Conservation (phyloP, 2,113 vertebrate genomes). For the Vidua chalybeata region DNA sequence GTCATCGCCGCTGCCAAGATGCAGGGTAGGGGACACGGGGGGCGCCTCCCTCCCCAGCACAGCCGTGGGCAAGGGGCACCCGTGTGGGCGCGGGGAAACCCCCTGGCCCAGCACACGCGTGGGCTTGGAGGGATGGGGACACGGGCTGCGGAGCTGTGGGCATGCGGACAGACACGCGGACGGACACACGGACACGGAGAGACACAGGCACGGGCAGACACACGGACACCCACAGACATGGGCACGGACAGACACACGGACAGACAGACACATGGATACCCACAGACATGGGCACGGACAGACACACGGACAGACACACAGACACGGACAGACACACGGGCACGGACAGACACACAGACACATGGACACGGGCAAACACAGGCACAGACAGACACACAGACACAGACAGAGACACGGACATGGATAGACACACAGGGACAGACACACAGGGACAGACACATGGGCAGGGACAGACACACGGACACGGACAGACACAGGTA, state of each 20-base stretch:
- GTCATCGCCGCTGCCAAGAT: conserved; percentile 92
- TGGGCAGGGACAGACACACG: not conserved
- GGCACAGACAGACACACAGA: too few relatives aligned
- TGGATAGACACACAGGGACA: not conserved
- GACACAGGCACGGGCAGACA: not conserved
- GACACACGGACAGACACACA: too few relatives aligned
- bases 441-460: too few relatives aligned
- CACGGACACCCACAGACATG: too few relatives aligned
- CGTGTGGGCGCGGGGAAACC: rapidly evolving
- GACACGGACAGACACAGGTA: too few relatives aligned
- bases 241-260: too few relatives aligned
- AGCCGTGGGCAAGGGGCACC: rapidly evolving
- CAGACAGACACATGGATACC: not conserved
- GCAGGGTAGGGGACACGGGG: conserved; percentile 82
- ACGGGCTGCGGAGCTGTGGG: not conserved
- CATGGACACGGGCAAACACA: too few relatives aligned
- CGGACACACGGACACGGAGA: too few relatives aligned
- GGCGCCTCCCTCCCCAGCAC: not conserved
- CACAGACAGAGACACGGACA: too few relatives aligned
- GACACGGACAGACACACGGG: not conserved
- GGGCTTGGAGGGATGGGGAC: rapidly evolving
- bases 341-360: not conserved
- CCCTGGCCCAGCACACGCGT: rapidly evolving
- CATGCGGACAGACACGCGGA: rapidly evolving
- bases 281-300: too few relatives aligned